Conservation (phyloP, 2,113 vertebrate species). For the Benitochromis conjunctus region DNA sequence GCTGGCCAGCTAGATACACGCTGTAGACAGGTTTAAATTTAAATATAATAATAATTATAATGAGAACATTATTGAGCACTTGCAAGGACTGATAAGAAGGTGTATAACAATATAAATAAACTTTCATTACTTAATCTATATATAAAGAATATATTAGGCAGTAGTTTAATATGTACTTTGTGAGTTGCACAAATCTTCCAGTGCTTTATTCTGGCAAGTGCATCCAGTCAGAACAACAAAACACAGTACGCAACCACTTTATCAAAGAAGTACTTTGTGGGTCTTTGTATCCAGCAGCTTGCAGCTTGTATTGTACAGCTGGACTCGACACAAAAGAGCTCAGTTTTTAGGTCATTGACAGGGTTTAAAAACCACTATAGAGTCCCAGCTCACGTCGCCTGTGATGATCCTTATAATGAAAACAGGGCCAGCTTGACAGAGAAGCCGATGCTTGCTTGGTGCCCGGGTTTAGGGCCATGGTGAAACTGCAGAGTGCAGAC, state of each 20-base stretch:
- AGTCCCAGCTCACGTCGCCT: background rate
- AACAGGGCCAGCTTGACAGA: background rate
- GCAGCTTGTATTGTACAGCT: background rate
- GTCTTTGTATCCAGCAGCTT: background rate
- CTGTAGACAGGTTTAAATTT: background rate
- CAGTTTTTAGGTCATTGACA: background rate
- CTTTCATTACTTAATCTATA: background rate
- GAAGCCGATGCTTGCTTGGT: background rate
- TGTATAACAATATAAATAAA: background rate
- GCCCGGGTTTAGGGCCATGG: background rate
- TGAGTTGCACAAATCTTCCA: too few relatives aligned
- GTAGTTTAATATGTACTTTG: background rate
- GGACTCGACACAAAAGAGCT: background rate
- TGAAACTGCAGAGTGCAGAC: rapidly evolving
- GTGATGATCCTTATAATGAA: background rate
- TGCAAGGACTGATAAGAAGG: background rate
- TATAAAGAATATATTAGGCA: background rate
- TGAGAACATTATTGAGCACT: background rate
- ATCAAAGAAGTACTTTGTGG: background rate
- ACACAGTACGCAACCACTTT: background rate
- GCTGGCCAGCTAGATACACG: rapidly evolving
- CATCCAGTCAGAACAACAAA: background rate
- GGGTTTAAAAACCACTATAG: background rate
- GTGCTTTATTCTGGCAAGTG: background rate
- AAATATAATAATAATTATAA: background rate